A percentile compares a stretch with the other conserved stretches of the same genome.
phyloP scores from a whole-genome alignment of 2,797 vertebrate genomes.

The Typhlichthys subterraneus region DNA sequence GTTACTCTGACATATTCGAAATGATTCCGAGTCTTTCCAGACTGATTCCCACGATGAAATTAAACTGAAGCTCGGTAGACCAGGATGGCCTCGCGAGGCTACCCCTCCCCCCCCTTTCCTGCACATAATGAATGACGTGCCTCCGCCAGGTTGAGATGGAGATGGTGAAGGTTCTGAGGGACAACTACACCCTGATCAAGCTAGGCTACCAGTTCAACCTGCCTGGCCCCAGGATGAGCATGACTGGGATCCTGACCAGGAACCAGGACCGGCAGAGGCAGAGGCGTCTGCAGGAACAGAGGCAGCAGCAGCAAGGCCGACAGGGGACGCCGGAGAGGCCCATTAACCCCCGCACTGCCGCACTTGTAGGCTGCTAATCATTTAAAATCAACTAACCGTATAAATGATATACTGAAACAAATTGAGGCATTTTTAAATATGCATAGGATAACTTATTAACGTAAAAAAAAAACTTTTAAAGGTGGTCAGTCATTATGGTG shows the following conservation, averaged over 20 bases:
- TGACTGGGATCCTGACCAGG: constrained; percentile 93
- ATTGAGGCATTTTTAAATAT: no score
- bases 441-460: no score
- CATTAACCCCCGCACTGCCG: constrained; percentile 79
- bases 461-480: no score
- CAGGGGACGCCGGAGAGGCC: constrained; percentile 67
- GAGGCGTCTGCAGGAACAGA: constrained; percentile 89
- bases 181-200: constrained; percentile 90
- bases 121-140: no score
- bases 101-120: neutral
- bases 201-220: constrained; percentile 97
- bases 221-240: constrained; percentile 94
- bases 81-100: no score
- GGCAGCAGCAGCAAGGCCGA: constrained; percentile 67
- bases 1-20: no score
- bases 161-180: constrained; percentile 91
- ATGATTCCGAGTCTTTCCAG: no score
- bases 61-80: no score
- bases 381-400: neutral
- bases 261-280: constrained; percentile 97
- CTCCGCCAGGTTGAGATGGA: constrained; percentile 91
- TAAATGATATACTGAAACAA: no score
- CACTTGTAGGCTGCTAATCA: constrained; percentile 59
- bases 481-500: no score
- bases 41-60: no score